Base-by-base conservation (phyloP, 2,888 invertebrate genomes). In the Aromia moschata region DNA sequence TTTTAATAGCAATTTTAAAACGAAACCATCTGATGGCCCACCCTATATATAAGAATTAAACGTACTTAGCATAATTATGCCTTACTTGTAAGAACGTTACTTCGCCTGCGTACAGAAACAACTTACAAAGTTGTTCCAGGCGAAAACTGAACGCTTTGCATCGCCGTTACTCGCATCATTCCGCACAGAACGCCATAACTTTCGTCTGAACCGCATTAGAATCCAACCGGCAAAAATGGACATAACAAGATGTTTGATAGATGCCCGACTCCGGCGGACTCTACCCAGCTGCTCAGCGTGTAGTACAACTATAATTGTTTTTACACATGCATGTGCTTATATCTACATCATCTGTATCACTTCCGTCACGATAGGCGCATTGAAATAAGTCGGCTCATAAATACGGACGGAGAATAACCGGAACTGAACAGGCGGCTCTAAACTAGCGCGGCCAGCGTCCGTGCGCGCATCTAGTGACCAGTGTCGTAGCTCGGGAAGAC, bases 311-410 rank as follows among this genome's bases (percentile, higher is more conserved):
- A 65, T 74, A 74, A 74, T 74, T 74, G 74, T 74, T 73, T 74
- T 73, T 74, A 73, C 73, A 74, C 74, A 73, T 74, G 73, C 74
- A 74, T 69, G 69, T 69, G 66, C 64, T 65, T 70, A 67, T 71
- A 71, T 72, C 72, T 72, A 70, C 72, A 72, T 72, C 72, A 72
- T 73, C 72, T 72, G 59, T 67, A 71, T 69, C 70, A 73, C 71
- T 74, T 74, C 73, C 73, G 74, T 72, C 74, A 74, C 74, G 71
- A 72, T 70, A 69, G 65, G 61, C 63, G 62, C 64, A 69, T 71
- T 63, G 65, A 65, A 67, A 68, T 65, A 65, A 69, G 70, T 63
- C 65, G 64, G 59, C 64, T 60, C 65, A 68, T 69, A 68, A 69
- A 70, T 66, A 68, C 57, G 47, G 44, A 46, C 51, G 44, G 64